Conservation (phyloP, 1,140 invertebrate genomes). For the Brachionus calyciflorus region DNA sequence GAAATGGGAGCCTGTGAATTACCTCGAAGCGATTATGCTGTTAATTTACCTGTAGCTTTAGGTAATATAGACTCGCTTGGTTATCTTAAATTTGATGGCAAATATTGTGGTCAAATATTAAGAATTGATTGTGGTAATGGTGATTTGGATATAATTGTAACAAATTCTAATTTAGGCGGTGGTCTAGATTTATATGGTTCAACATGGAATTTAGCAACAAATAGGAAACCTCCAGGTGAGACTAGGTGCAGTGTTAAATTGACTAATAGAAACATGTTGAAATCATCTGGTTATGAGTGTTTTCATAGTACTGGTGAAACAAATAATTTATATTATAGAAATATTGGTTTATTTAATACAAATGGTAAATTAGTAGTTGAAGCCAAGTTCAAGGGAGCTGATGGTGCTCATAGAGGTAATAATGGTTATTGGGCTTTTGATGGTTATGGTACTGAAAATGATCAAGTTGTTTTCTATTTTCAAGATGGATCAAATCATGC, state of each 20-base stretch:
- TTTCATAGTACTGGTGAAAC: background rate
- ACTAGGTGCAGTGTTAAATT: background rate
- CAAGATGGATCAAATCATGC: background rate
- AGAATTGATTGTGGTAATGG: conserved; percentile 6
- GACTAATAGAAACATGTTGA: background rate
- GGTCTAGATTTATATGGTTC: conserved; percentile 4
- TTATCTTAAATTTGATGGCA: too few species aligned
- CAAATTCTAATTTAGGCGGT: conserved; percentile 10
- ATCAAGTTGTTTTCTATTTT: background rate
- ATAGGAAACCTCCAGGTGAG: background rate
- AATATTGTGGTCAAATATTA: too few species aligned
- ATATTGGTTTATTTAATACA: conserved; percentile 10
- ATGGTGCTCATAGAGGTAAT: conserved; percentile 2
- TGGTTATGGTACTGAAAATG: conserved; percentile 7
- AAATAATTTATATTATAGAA: conserved; percentile 6
- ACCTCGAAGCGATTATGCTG: background rate
- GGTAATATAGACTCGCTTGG: conserved; percentile 24
- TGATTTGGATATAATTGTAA: background rate
- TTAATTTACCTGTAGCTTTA: background rate
- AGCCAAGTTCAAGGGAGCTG: background rate
- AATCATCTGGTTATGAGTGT: background rate
- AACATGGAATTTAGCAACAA: background rate
- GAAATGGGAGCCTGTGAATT: background rate
- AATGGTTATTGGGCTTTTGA: conserved; percentile 30
- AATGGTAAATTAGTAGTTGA: background rate